Evolutionary conservation across 2,888 invertebrate genomes (phyloP).

Genomic region (Apamea crenata): DNA sequence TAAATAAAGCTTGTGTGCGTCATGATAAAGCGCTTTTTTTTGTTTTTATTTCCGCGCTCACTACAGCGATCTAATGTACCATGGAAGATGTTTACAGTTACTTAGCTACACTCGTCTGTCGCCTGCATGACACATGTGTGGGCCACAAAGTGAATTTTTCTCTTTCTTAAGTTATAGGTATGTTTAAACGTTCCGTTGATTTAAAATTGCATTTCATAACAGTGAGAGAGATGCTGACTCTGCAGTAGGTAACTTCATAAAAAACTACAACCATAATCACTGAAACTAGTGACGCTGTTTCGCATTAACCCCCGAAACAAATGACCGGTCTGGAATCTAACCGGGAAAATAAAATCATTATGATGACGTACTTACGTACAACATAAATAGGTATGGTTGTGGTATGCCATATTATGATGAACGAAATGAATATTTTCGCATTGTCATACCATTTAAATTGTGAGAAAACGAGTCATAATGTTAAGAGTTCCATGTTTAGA

Average conservation of each 20-base stretch:
- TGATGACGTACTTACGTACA: background rate
- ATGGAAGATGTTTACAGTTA: constrained; percentile 8
- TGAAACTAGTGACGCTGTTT: background rate
- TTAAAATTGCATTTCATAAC: background rate
- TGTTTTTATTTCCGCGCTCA: background rate
- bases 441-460: constrained; percentile 1
- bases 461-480: constrained; percentile 19
- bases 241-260: background rate
- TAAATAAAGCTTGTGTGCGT: constrained; percentile 12
- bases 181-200: background rate
- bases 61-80: background rate
- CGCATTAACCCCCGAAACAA: background rate
- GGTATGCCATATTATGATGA: background rate
- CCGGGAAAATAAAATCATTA: background rate
- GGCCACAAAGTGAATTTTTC: background rate
- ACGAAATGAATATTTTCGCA: background rate
- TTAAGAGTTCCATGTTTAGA: constrained; percentile 18
- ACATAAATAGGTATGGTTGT: background rate
- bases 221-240: background rate
- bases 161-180: background rate
- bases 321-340: background rate
- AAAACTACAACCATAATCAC: background rate
- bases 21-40: background rate
- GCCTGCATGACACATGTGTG: constrained; percentile 17
- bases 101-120: constrained; percentile 1